Evolutionary conservation across 2,113 vertebrate species (phyloP).

Genomic region (Amphilophus citrinellus): DNA sequence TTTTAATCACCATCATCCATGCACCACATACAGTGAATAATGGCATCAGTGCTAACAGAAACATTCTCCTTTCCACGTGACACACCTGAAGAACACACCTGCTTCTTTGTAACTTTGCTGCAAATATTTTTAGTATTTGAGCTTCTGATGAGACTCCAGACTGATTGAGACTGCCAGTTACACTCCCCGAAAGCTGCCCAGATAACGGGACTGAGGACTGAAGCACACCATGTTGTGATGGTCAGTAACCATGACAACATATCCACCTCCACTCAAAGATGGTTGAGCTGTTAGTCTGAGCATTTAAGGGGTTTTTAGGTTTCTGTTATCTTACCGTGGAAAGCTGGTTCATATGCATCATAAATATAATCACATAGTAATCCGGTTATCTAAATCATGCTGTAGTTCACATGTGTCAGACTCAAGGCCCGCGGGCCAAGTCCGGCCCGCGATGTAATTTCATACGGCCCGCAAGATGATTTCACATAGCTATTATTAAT

Average conservation of each 20-base stretch:
- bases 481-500: no score
- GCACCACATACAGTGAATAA: no score
- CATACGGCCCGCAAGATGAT: no score
- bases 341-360: neutral
- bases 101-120: neutral
- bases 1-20: no score
- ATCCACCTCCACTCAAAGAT: neutral
- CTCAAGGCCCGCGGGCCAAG: no score
- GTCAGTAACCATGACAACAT: neutral
- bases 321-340: neutral
- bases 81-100: neutral
- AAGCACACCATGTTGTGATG: neutral
- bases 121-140: neutral
- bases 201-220: neutral
- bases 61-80: no score
- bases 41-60: no score
- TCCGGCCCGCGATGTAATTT: no score
- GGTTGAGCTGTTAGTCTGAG: neutral
- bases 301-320: no score
- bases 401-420: no score
- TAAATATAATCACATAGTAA: neutral
- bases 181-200: neutral
- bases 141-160: constrained; percentile 12
- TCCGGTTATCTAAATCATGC: neutral
- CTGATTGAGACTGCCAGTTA: neutral